Percentiles rank a stretch among this genome's conserved stretches.
Conservation (phyloP, 2,797 vertebrate genomes). For the Hybognathus amarus region DNA sequence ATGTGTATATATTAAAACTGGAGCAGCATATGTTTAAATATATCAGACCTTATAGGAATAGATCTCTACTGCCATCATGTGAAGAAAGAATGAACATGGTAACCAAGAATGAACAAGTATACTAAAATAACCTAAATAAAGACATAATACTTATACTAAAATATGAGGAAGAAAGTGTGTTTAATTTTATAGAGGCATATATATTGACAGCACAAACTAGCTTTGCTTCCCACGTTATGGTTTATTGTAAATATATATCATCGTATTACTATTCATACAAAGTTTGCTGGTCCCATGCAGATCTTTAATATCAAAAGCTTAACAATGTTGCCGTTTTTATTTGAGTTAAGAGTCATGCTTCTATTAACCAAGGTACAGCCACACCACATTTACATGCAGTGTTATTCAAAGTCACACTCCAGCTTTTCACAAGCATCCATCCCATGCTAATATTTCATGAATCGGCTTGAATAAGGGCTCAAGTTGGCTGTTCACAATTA, state of each 20-base stretch:
- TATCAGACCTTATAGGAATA: slow-evolving; percentile 17
- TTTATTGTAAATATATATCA: slow-evolving; percentile 84
- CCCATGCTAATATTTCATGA: slow-evolving; percentile 63
- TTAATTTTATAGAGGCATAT: slow-evolving; percentile 15
- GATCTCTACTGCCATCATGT: slow-evolving; percentile 68
- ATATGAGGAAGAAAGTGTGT: not conserved
- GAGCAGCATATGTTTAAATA: not conserved
- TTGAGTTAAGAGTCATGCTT: slow-evolving; percentile 70
- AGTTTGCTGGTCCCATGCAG: slow-evolving; percentile 80
- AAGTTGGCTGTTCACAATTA: slow-evolving; percentile 46
- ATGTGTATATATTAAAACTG: no score
- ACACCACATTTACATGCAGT: slow-evolving; percentile 72
- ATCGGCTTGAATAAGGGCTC: slow-evolving; percentile 2
- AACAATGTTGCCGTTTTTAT: slow-evolving; percentile 65
- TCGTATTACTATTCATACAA: slow-evolving; percentile 75
- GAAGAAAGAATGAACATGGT: slow-evolving; percentile 47
- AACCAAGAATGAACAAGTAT: not conserved
- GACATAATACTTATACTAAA: not conserved
- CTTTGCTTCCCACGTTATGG: slow-evolving; percentile 65
- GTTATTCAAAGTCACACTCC: slow-evolving; percentile 65
- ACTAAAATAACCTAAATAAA: not conserved
- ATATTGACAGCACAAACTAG: not conserved
- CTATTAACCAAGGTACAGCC: slow-evolving; percentile 55
- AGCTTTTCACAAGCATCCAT: slow-evolving; percentile 58
- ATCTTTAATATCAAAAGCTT: slow-evolving; percentile 75